Evolutionary conservation across 2,113 vertebrate genomes (phyloP).

Genomic region (Cyanoderma ruficeps): DNA sequence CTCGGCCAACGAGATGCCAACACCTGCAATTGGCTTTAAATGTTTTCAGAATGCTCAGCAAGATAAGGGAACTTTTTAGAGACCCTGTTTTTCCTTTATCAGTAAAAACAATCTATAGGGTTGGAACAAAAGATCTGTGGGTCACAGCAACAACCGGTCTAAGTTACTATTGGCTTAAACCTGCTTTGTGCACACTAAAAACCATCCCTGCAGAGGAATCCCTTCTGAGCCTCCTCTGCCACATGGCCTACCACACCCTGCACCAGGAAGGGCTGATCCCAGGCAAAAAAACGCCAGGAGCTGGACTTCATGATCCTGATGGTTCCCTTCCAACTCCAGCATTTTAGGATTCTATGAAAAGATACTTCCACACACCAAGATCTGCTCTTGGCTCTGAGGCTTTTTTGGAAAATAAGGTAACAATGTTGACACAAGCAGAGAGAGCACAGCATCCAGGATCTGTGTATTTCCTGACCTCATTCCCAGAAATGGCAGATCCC

Average conservation of each 20-base stretch:
- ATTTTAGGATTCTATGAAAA: background rate
- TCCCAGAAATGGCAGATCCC: background rate
- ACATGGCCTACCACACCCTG: rapidly evolving
- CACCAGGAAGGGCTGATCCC: background rate
- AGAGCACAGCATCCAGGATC: rapidly evolving
- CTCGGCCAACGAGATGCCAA: background rate
- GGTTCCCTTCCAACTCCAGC: background rate
- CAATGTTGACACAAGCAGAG: background rate
- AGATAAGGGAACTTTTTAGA: background rate
- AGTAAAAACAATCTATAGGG: background rate
- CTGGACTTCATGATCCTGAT: background rate
- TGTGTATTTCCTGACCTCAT: background rate
- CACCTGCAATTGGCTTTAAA: background rate
- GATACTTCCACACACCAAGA: background rate
- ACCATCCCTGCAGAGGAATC: background rate
- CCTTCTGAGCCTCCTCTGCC: background rate
- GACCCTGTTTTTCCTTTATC: background rate
- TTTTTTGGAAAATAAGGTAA: background rate
- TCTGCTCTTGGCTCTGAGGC: background rate
- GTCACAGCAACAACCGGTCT: rapidly evolving
- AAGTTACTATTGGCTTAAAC: background rate
- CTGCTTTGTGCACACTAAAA: background rate
- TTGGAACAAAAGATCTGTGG: background rate
- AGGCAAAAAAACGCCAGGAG: background rate
- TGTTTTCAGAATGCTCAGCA: background rate